phyloP scores from a whole-genome alignment of 2,113 vertebrate genomes.

The Coregonus clupeaformis region DNA sequence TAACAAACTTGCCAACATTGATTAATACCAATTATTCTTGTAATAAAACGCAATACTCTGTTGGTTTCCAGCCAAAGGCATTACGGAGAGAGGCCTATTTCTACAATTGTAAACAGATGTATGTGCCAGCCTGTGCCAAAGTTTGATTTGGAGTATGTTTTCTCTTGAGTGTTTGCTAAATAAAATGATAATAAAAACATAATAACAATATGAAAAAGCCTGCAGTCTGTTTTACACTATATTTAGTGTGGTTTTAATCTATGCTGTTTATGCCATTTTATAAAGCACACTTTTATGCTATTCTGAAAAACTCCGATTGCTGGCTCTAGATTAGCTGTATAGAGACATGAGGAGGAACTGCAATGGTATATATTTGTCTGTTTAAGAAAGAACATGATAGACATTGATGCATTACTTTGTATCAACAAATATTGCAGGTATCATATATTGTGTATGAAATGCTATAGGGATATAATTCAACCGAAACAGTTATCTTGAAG shows the following conservation, averaged over 20 bases:
- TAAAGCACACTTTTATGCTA: slow-evolving; percentile 10
- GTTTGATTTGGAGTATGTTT: slow-evolving; percentile 53
- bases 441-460: background rate
- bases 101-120: slow-evolving; percentile 69
- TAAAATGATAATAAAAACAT: slow-evolving; percentile 39
- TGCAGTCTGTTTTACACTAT: slow-evolving; percentile 33
- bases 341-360: too few species aligned
- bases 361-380: too few species aligned
- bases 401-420: background rate
- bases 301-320: background rate
- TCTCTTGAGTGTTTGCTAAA: slow-evolving; percentile 48
- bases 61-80: slow-evolving; percentile 55
- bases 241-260: slow-evolving; percentile 25
- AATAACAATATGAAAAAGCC: slow-evolving; percentile 17
- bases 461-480: background rate
- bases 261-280: slow-evolving; percentile 22
- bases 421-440: background rate
- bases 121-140: slow-evolving; percentile 54
- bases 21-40: slow-evolving; percentile 61
- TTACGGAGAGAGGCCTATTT: slow-evolving; percentile 52
- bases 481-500: background rate
- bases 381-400: background rate
- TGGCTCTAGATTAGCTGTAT: slow-evolving; percentile 1
- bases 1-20: slow-evolving; percentile 44
- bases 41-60: slow-evolving; percentile 50